These are phyloP conservation scores for Hofmannophila pseudospretella DNA, from an alignment of 2,888 invertebrate genomes.

Conservation along the genomic window DNA sequence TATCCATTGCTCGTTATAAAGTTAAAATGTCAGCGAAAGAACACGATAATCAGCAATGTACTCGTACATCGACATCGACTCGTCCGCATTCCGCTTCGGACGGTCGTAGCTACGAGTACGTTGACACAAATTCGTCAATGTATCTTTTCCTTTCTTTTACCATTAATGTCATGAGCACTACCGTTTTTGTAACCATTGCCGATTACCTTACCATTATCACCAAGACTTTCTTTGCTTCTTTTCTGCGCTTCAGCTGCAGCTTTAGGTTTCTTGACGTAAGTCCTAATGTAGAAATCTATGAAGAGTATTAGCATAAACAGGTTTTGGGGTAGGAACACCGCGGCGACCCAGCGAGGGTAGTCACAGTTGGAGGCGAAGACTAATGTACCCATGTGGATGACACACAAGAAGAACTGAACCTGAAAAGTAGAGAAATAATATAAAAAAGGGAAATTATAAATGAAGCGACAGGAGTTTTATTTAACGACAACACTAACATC, in stretches of 20 bases:
- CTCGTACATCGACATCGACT: too few relatives aligned
- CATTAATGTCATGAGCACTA: background rate
- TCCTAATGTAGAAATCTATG: slow-evolving; percentile 81
- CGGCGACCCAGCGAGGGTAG: slow-evolving; percentile 75
- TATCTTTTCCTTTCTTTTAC: background rate
- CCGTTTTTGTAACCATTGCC: slow-evolving; percentile 1
- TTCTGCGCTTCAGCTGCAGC: background rate
- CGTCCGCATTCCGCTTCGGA: too few relatives aligned
- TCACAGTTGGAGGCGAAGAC: slow-evolving; percentile 73
- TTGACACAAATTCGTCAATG: too few relatives aligned
- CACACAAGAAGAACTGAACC: slow-evolving; percentile 80
- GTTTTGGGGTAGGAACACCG: slow-evolving; percentile 81
- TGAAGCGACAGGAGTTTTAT: too few relatives aligned
- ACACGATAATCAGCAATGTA: too few relatives aligned
- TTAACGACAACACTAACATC: too few relatives aligned
- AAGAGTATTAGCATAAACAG: slow-evolving; percentile 82
- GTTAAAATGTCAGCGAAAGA: too few relatives aligned
- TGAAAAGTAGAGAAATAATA: too few relatives aligned
- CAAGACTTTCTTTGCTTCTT: background rate
- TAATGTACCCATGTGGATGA: slow-evolving; percentile 71
- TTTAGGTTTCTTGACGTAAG: slow-evolving; percentile 69
- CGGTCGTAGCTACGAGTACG: too few relatives aligned
- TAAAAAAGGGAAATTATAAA: too few relatives aligned
- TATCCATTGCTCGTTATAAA: too few relatives aligned
- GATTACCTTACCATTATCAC: background rate